Conservation (phyloP, 2,888 invertebrate species). For the Megaustenia siamemsis region DNA sequence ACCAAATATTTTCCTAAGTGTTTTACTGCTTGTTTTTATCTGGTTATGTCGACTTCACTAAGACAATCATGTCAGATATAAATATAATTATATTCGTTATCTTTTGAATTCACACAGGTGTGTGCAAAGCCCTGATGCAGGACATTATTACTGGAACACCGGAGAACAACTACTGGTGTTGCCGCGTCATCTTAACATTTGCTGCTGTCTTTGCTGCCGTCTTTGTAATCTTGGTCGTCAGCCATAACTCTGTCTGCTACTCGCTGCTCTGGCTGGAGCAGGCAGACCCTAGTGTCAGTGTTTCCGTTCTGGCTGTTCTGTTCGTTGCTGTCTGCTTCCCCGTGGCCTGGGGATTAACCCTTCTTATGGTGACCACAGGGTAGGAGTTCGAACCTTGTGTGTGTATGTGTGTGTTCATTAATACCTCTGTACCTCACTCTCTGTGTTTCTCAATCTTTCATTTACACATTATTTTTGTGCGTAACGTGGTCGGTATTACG, state of each 20-base stretch:
- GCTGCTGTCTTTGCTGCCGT: conserved; percentile 70
- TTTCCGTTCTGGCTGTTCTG: conserved; percentile 87
- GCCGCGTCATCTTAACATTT: conserved; percentile 68
- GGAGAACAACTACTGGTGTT: conserved; percentile 61
- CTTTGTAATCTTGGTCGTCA: conserved; percentile 71
- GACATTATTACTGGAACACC: conserved; percentile 50
- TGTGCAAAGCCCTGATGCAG: conserved; percentile 49
- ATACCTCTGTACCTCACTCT: not conserved
- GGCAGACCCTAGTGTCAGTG: conserved; percentile 88
- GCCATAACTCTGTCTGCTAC: conserved; percentile 86
- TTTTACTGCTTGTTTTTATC: no score
- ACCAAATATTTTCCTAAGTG: no score
- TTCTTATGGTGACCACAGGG: conserved; percentile 85
- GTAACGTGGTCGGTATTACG: no score
- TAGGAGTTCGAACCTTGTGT: conserved; percentile 7
- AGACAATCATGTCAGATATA: no score
- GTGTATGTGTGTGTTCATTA: no score
- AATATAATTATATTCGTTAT: no score
- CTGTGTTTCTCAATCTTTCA: not conserved
- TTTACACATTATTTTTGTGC: not conserved
- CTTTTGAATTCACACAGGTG: not conserved
- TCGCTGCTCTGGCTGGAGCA: conserved; percentile 90
- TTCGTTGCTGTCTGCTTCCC: conserved; percentile 93
- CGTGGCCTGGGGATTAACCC: conserved; percentile 91
- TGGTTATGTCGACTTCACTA: no score